A percentile compares a stretch with the other conserved stretches of the same genome.
Evolutionary conservation across 2,797 vertebrate species (phyloP).

Genomic region (Benthosema pterotum): DNA sequence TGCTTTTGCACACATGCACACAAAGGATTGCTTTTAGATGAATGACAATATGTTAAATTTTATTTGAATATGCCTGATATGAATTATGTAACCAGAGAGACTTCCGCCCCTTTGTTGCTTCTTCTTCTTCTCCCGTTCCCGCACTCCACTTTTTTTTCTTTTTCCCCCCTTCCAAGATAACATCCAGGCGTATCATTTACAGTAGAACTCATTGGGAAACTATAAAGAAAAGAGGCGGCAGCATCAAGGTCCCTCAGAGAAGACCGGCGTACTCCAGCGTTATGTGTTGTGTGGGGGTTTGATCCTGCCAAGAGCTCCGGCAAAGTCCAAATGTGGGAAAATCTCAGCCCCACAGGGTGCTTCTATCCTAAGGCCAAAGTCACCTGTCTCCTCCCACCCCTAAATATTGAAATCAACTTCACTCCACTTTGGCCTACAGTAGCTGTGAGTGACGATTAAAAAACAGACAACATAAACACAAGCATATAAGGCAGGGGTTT

Average conservation of each 20-base stretch:
- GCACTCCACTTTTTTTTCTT: conserved; percentile 62
- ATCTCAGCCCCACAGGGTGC: conserved; percentile 29
- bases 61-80: conserved; percentile 85
- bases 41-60: conserved; percentile 85
- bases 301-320: conserved; percentile 46
- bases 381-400: conserved; percentile 55
- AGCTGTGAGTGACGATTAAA: conserved; percentile 55
- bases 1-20: conserved; percentile 42
- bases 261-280: conserved; percentile 47
- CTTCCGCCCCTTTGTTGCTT: conserved; percentile 73
- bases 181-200: conserved; percentile 76
- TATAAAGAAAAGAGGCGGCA: conserved; percentile 59
- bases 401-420: conserved; percentile 65
- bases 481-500: no score
- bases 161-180: conserved; percentile 77
- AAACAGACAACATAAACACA: conserved; percentile 64
- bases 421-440: conserved; percentile 44
- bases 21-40: conserved; percentile 65
- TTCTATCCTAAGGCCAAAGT: conserved; percentile 42
- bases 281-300: conserved; percentile 40
- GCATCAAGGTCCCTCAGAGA: conserved; percentile 64
- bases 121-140: conserved; percentile 52
- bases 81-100: conserved; percentile 82
- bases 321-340: conserved; percentile 26
- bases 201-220: conserved; percentile 71